phyloP scores from a whole-genome alignment of 2,113 vertebrate species.

The Choloepus hoffmanni region DNA sequence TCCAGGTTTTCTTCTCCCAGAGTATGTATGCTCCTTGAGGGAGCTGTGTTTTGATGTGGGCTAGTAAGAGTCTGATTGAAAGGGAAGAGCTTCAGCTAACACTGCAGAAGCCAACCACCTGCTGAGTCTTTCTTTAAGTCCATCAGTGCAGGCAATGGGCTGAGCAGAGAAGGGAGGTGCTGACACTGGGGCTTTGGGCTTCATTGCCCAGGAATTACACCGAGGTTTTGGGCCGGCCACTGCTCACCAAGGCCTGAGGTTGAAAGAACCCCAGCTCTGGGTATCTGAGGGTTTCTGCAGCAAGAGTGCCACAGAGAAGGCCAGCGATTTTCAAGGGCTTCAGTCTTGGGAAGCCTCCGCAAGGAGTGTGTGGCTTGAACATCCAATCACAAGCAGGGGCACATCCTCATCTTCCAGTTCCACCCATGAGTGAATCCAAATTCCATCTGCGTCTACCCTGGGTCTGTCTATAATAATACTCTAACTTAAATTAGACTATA shows the following conservation, averaged over 20 bases:
- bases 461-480: not conserved
- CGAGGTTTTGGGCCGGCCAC: not conserved
- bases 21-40: not conserved
- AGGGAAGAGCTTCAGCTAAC: not conserved
- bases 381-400: not conserved
- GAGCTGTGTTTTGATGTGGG: not conserved
- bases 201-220: not conserved
- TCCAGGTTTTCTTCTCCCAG: not conserved
- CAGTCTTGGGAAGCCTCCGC: constrained; percentile 11
- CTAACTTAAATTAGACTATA: not conserved
- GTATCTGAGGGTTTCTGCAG: not conserved
- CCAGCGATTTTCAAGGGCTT: not conserved
- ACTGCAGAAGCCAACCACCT: not conserved
- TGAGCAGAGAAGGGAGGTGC: not conserved
- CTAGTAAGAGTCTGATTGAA: not conserved
- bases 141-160: not conserved
- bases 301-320: not conserved
- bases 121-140: not conserved
- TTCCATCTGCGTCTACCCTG: not conserved
- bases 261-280: not conserved
- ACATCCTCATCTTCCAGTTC: not conserved
- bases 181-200: not conserved
- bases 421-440: not conserved
- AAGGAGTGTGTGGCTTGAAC: not conserved
- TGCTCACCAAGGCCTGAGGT: not conserved